Evolutionary conservation across 2,797 vertebrate genomes (phyloP).

Genomic region (Buphagus erythrorhynchus): DNA sequence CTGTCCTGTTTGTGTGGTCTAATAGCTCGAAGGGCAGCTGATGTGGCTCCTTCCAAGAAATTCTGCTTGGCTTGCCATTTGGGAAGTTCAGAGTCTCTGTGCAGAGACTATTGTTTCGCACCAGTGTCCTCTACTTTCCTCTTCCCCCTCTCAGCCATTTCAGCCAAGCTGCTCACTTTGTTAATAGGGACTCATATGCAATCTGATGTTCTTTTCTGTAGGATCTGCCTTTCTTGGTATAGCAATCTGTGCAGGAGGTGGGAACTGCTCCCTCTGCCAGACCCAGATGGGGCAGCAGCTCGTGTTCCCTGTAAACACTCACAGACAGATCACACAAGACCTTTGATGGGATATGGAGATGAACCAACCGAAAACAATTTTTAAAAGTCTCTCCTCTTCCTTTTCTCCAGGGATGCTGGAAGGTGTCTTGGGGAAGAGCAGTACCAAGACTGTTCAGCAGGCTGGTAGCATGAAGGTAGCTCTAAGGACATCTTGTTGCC

Average conservation of each 20-base stretch:
- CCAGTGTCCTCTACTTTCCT: conserved; percentile 14
- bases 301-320: neutral
- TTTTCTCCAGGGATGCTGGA: neutral
- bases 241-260: neutral
- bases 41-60: conserved; percentile 68
- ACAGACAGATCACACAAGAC: neutral
- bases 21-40: conserved; percentile 63
- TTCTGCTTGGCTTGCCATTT: conserved; percentile 69
- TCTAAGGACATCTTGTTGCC: conserved; percentile 5
- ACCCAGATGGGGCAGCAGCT: conserved; percentile 23
- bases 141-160: conserved; percentile 1
- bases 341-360: neutral
- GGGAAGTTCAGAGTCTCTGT: conserved; percentile 33
- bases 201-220: neutral
- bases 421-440: neutral
- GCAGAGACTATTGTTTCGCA: conserved; percentile 7
- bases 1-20: conserved; percentile 68
- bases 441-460: neutral
- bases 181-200: neutral
- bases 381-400: neutral
- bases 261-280: conserved; percentile 5
- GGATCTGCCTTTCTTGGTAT: neutral
- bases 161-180: conserved; percentile 15
- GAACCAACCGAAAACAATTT: neutral
- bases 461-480: conserved; percentile 27